phyloP scores from a whole-genome alignment of 2,797 vertebrate genomes.

The Parambassis ranga region DNA sequence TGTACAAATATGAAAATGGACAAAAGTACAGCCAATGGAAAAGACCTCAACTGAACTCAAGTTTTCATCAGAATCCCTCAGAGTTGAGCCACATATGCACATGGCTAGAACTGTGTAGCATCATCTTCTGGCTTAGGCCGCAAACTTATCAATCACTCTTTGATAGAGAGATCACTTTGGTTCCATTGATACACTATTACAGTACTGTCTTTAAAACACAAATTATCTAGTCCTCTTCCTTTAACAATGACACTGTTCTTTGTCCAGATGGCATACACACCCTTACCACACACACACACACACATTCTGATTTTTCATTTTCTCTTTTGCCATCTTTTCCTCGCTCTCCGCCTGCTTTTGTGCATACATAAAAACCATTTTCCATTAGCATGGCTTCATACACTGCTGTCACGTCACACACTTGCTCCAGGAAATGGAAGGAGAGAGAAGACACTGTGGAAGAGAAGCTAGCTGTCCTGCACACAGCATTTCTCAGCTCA shows the following conservation, averaged over 20 bases:
- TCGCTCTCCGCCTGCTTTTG: conserved; percentile 31
- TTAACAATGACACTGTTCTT: conserved; percentile 24
- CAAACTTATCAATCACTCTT: no score
- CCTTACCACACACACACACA: not conserved
- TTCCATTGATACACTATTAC: no score
- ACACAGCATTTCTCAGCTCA: conserved; percentile 62
- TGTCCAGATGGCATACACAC: conserved; percentile 15
- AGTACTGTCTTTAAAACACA: conserved; percentile 33
- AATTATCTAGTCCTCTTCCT: not conserved
- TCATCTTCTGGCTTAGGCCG: no score
- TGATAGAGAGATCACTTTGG: no score
- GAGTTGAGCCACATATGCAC: no score
- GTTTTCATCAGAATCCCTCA: no score
- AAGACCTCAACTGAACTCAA: no score
- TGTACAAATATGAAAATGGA: not conserved
- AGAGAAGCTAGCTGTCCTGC: conserved; percentile 20
- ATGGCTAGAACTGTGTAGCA: no score
- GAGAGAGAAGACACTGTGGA: not conserved
- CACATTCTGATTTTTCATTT: conserved; percentile 21
- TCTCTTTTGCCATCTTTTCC: not conserved
- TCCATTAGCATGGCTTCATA: conserved; percentile 63
- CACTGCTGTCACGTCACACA: conserved; percentile 37
- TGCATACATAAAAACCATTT: conserved; percentile 63
- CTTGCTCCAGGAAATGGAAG: conserved; percentile 46
- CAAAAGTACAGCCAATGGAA: not conserved